Base-by-base conservation (phyloP, 2,113 vertebrate species). In the Grammomys surdaster region DNA sequence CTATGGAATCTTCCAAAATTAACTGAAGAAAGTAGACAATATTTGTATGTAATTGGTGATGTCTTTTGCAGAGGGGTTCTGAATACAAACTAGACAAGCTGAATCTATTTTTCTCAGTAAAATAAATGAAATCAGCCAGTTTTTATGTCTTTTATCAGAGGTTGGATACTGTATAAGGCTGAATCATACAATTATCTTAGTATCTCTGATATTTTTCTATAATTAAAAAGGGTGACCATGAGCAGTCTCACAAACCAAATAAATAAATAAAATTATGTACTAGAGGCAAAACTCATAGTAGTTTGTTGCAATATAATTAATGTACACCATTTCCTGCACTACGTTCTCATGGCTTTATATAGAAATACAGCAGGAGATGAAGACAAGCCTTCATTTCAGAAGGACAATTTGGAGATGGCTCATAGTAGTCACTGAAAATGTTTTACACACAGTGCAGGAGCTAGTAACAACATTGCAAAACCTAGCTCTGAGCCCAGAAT, bases 301-400 rank as follows among this genome's bases (percentile, higher is more conserved):
- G 54, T 76, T 20, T 81, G 65, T 2, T 65, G 26, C 12, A 65
- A 11, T 70, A 51, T 31, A 93, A 88, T 82, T 89, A 58, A 36
- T n/a, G 43, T 7, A 56, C 36, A 93, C 3, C 8, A 91, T 69
- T 72, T 33, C 89, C 10, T 67, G 3, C 87, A 60, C 76, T 65
- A 73, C 91, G 16, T 81, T 95, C 40, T 76, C 81, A 54, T 67
- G 88, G 67, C 69, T 0, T 81, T 95, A 58, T 58, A 1, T 88
- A 76, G 89, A 89, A 90, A 78, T 54, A 90, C 58, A 90, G 85
- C 8, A 17, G 77, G 28, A 94, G 7, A 85, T 63, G 22, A 95
- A 95, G 43, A 51, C 82, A 88, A 58, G 54, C 2, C 28, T 96
- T 93, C 84, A 91, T 89, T 78, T 82, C 60, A 70, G 58, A 94